phyloP scores from a whole-genome alignment of 2,113 vertebrate species.

The Bothrops jararaca region DNA sequence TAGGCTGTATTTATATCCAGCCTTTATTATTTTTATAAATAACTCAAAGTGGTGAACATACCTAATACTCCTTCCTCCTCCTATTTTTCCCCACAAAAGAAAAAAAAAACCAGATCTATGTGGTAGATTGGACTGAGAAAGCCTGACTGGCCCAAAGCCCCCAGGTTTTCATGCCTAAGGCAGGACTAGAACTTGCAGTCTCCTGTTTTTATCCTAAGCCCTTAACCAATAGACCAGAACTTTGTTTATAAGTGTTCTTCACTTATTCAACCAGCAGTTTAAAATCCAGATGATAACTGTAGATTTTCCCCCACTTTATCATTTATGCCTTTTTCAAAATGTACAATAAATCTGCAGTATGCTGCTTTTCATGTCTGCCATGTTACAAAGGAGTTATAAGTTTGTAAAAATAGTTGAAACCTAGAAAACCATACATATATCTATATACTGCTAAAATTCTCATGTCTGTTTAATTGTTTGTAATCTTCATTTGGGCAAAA shows the following conservation, averaged over 20 bases:
- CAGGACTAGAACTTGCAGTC: background rate
- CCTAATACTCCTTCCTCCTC: background rate
- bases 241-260: background rate
- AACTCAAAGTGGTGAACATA: background rate
- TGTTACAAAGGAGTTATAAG: too few species aligned
- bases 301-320: background rate
- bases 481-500: background rate
- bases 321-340: background rate
- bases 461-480: background rate
- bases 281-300: background rate
- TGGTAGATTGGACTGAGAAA: background rate
- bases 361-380: background rate
- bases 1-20: background rate
- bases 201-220: background rate
- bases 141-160: background rate
- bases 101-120: background rate
- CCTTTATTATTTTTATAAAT: background rate
- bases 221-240: background rate
- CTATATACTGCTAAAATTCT: background rate
- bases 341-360: background rate
- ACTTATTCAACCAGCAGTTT: background rate
- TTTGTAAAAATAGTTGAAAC: background rate
- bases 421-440: background rate
- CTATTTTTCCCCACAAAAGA: background rate
- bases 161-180: background rate